Evolutionary conservation across 2,797 vertebrate genomes (phyloP).

Genomic region (Trichosurus vulpecula): DNA sequence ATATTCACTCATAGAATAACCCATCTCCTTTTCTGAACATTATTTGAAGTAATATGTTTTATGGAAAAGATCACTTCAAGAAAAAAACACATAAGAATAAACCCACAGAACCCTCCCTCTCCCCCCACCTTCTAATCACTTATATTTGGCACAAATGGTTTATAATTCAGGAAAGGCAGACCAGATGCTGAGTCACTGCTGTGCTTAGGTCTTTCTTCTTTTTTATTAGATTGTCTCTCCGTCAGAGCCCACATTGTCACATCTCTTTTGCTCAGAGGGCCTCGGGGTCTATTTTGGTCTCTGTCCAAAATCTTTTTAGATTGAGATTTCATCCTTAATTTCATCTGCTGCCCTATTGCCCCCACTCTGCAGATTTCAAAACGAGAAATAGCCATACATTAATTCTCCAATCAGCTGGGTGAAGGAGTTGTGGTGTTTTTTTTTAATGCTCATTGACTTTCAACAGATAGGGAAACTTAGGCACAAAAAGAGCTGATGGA

Average conservation of each 20-base stretch:
- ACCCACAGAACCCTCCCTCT: not conserved
- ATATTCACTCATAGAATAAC: not conserved
- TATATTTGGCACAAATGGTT: not conserved
- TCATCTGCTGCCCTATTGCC: not conserved
- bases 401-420: not conserved
- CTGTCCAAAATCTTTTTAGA: not conserved
- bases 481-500: not conserved
- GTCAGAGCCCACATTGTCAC: not conserved
- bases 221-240: slow-evolving; percentile 13
- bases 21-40: not conserved
- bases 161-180: not conserved
- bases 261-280: slow-evolving; percentile 9
- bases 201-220: slow-evolving; percentile 5
- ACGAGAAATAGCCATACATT: not conserved
- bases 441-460: not conserved
- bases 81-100: slow-evolving; percentile 16
- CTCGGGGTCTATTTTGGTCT: not conserved
- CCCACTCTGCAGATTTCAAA: slow-evolving; percentile 7
- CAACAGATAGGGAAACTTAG: slow-evolving; percentile 3
- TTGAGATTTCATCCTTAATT: not conserved
- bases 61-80: not conserved
- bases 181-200: not conserved
- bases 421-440: not conserved
- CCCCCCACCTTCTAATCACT: not conserved
- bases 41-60: not conserved